These are phyloP conservation scores for Syngnathus typhle DNA, from an alignment of 2,113 vertebrate genomes.

Conservation along the genomic window DNA sequence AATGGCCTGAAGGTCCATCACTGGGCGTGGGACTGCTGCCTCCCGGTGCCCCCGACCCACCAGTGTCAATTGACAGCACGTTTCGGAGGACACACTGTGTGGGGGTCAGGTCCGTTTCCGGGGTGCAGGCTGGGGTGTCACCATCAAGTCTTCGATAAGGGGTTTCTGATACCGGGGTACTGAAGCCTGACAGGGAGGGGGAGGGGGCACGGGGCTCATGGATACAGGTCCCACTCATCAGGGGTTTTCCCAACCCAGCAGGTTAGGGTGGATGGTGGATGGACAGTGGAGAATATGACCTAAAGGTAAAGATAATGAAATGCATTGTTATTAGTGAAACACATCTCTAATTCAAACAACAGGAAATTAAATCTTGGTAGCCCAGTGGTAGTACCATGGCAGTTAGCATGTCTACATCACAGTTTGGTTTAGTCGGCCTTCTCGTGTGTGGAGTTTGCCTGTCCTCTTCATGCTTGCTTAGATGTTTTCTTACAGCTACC, in stretches of 20 bases:
- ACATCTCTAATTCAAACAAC: not conserved
- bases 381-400: not conserved
- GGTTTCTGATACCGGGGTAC: conserved; percentile 79
- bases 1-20: conserved; percentile 78
- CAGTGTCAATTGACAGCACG: conserved; percentile 80
- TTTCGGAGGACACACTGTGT: conserved; percentile 92
- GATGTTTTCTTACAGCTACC: not conserved
- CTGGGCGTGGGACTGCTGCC: conserved; percentile 77
- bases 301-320: conserved; percentile 30
- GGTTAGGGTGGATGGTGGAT: conserved; percentile 54
- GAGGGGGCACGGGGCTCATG: conserved; percentile 88
- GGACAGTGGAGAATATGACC: conserved; percentile 36
- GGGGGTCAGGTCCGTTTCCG: conserved; percentile 87
- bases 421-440: not conserved
- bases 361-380: not conserved
- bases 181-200: conserved; percentile 86
- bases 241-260: conserved; percentile 64
- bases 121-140: conserved; percentile 83
- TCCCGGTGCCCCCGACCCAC: conserved; percentile 53
- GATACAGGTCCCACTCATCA: conserved; percentile 81
- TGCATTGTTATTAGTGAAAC: not conserved
- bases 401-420: not conserved
- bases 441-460: not conserved
- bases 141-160: conserved; percentile 82
- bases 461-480: not conserved